Evolutionary conservation across 2,888 invertebrate genomes (phyloP), one percentile per base, ranked within the genome.

Genomic region (Tiliacea aurago): DNA sequence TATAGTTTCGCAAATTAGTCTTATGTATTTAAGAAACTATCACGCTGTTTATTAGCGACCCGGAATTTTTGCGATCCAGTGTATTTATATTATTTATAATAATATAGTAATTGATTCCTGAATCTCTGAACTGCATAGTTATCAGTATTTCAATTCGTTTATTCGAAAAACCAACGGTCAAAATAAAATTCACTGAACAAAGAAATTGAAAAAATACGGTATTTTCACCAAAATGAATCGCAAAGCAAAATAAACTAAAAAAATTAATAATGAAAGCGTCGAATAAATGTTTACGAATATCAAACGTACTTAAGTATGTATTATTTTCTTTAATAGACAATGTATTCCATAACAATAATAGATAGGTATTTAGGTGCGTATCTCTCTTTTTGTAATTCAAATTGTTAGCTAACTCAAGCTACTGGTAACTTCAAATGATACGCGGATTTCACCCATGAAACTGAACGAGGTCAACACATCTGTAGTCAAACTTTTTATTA

Each of bases 201-300:
- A 18, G 4, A 41, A 67, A 66, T 58, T 37, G n/a, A 28, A 51
- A 53, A 68, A 45, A 33, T 15, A 37, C 10, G 23, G 20, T 18
- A 41, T 53, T 59, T 53, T 47, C n/a, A 77, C 4, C 3, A 20
- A 76, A 51, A 37, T 51, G 62, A 28, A 28, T 0, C 7, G 43
- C 7, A 20, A 61, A 74, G 6, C 47, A 20, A 66, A 74, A 33
- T 33, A 59, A 65, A 53, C 13, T 18, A 28, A 7, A 51, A 76
- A 28, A 28, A 28, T 2, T 28, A 23, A n/a, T 49, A n/a, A 7
- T 2, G 9, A 41, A 9, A n/a, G 1, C 10, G 2, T 59, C 2
- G 41, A 41, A 13, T 53, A 23, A 53, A 53, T 51, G n/a, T 51
- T 23, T 0, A 37, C 7, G 11, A 20, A 33, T 20, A 33, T 11